Conservation (phyloP, 92 coral and sea anemone species). For the Ricordea florida region DNA sequence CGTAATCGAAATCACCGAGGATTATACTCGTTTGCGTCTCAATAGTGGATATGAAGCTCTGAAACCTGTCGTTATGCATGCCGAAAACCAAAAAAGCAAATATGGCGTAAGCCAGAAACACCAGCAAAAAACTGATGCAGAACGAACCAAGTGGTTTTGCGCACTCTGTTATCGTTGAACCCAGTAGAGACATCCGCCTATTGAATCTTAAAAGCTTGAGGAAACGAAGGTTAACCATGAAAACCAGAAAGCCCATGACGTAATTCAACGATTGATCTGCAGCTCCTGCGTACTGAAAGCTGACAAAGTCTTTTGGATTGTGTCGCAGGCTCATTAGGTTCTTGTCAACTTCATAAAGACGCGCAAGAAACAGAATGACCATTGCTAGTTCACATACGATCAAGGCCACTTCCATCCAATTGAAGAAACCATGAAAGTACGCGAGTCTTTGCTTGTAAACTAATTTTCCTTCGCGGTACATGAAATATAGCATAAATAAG, state of each 20-base stretch:
- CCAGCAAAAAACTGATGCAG: slow-evolving; percentile 67
- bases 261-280: slow-evolving; percentile 73
- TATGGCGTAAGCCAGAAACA: slow-evolving; percentile 69
- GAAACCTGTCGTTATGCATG: slow-evolving; percentile 42
- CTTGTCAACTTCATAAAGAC: slow-evolving; percentile 83
- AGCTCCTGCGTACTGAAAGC: slow-evolving; percentile 92
- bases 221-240: slow-evolving; percentile 77
- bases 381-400: slow-evolving; percentile 71
- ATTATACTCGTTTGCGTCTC: slow-evolving; percentile 76
- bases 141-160: slow-evolving; percentile 80
- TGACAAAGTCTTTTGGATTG: slow-evolving; percentile 90
- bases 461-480: slow-evolving; percentile 80
- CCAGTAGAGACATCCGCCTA: slow-evolving; percentile 82
- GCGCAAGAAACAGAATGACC: slow-evolving; percentile 66
- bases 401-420: slow-evolving; percentile 85
- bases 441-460: slow-evolving; percentile 68
- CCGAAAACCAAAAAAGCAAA: slow-evolving; percentile 76
- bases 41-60: slow-evolving; percentile 44
- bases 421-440: slow-evolving; percentile 91
- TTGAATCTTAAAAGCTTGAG: slow-evolving; percentile 80
- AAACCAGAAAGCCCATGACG: slow-evolving; percentile 81
- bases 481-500: slow-evolving; percentile 80
- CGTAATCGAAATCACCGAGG: slow-evolving; percentile 91
- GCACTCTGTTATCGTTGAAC: slow-evolving; percentile 68
- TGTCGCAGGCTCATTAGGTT: slow-evolving; percentile 72